These are phyloP conservation scores for Pheucticus melanocephalus DNA, from an alignment of 2,113 vertebrate species.

Conservation along the genomic window DNA sequence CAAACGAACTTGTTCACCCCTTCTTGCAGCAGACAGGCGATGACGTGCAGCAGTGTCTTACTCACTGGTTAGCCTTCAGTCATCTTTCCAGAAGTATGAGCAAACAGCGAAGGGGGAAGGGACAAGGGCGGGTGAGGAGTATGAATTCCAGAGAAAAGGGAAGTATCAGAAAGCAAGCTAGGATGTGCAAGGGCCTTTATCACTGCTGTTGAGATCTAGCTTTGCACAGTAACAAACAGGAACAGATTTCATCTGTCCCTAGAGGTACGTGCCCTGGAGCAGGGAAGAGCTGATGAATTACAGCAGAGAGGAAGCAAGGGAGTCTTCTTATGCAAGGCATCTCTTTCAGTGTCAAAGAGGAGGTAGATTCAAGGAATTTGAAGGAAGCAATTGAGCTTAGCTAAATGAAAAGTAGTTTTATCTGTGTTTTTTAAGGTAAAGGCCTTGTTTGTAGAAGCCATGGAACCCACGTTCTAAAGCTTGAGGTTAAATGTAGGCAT, in stretches of 20 bases:
- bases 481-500: not conserved
- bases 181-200: constrained; percentile 53
- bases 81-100: constrained; percentile 73
- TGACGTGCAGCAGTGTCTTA: constrained; percentile 69
- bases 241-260: constrained; percentile 54
- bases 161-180: constrained; percentile 59
- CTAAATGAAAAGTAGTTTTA: not conserved
- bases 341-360: not conserved
- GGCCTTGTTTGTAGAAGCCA: not conserved
- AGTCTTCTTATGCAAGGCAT: constrained; percentile 24
- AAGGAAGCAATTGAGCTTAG: not conserved
- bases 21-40: constrained; percentile 49
- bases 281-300: constrained; percentile 40
- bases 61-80: constrained; percentile 70
- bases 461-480: not conserved
- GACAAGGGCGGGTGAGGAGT: not conserved
- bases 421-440: not conserved
- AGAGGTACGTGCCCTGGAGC: constrained; percentile 56
- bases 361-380: not conserved
- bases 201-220: constrained; percentile 23
- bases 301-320: constrained; percentile 23
- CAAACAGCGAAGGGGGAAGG: constrained; percentile 55
- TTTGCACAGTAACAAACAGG: constrained; percentile 28
- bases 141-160: constrained; percentile 61
- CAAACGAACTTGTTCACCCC: constrained; percentile 73